These are phyloP conservation scores for Pristionchus japonicus DNA, from an alignment of 2,888 invertebrate genomes.

Conservation along the genomic window DNA sequence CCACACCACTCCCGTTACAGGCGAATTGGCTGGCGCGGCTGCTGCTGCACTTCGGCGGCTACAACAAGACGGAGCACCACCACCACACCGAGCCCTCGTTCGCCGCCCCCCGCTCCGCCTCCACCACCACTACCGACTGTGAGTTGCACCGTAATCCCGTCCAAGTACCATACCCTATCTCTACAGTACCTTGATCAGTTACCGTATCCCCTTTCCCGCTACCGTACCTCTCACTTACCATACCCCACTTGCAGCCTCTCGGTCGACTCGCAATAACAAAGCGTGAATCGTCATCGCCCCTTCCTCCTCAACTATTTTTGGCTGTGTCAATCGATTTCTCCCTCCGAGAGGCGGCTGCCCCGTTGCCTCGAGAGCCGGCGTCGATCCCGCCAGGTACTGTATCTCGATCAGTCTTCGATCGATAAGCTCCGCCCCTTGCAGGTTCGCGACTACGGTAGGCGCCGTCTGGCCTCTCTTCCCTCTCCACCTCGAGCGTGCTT, in stretches of 20 bases:
- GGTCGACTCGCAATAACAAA: background rate
- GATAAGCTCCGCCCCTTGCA: background rate
- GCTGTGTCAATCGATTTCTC: too few relatives aligned
- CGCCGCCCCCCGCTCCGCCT: background rate
- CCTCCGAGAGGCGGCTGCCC: too few relatives aligned
- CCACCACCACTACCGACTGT: background rate
- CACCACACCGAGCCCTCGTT: slow-evolving; percentile 3
- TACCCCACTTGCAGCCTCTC: slow-evolving; percentile 21
- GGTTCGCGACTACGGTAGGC: background rate
- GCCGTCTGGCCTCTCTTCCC: background rate
- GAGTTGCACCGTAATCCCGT: background rate
- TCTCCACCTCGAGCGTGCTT: background rate
- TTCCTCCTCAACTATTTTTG: background rate
- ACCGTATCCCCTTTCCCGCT: too few relatives aligned
- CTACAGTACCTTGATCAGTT: background rate
- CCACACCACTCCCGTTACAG: background rate
- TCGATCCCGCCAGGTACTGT: slow-evolving; percentile 5
- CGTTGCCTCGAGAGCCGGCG: background rate
- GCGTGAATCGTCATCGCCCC: background rate
- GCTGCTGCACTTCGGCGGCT: background rate
- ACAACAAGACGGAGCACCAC: background rate
- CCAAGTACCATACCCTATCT: too few relatives aligned
- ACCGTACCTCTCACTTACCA: background rate
- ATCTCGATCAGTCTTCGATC: background rate
- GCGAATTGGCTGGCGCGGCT: slow-evolving; percentile 44